Evolutionary conservation across 2,113 vertebrate species (phyloP).

Genomic region (Chloropsis hardwickii): DNA sequence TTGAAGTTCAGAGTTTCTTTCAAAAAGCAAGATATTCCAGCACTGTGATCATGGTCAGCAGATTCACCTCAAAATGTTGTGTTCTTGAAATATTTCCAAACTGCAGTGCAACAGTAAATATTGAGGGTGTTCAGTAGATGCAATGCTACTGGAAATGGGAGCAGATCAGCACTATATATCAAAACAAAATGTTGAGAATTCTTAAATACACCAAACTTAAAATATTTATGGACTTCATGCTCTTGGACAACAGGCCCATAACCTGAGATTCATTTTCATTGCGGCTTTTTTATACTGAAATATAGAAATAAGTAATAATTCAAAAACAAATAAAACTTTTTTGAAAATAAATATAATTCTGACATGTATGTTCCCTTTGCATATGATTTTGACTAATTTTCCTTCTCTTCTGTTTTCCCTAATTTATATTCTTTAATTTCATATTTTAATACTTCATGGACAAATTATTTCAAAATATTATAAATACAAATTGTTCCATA

Average conservation of each 20-base stretch:
- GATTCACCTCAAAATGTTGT: background rate
- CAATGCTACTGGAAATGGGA: background rate
- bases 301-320: background rate
- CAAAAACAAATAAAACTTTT: background rate
- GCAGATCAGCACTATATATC: background rate
- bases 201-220: background rate
- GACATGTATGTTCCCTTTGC: background rate
- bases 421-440: background rate
- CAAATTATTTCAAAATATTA: conserved; percentile 19
- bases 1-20: background rate
- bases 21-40: background rate
- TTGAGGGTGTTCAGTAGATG: background rate
- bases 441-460: background rate
- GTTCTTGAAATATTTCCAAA: background rate
- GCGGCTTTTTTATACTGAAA: background rate
- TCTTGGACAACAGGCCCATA: background rate
- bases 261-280: background rate
- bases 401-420: background rate
- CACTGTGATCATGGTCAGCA: background rate
- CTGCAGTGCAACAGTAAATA: background rate
- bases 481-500: background rate
- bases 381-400: background rate
- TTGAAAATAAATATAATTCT: background rate
- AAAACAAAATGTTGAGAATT: background rate
- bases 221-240: background rate